A percentile compares a stretch with the other conserved stretches of the same genome.
Evolutionary conservation across 2,888 invertebrate species (phyloP).

Genomic region (Nephrotoma guestfalica): DNA sequence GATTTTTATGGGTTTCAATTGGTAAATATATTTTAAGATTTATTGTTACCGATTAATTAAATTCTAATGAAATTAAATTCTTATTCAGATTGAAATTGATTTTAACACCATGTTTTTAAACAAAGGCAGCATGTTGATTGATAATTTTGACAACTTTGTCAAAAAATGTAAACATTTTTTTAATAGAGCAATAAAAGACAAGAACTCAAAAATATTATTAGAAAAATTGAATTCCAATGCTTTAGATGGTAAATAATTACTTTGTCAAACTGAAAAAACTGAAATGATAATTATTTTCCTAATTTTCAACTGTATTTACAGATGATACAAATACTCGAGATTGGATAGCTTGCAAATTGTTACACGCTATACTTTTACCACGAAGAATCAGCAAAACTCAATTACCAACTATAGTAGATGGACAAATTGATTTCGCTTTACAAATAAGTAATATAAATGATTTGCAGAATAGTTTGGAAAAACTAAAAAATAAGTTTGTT

Average conservation of each 20-base stretch:
- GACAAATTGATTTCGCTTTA: neutral
- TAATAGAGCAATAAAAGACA: neutral
- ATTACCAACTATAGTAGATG: neutral
- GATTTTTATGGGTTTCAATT: neutral
- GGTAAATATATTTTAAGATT: neutral
- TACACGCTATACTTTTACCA: neutral
- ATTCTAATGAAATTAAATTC: too few relatives aligned
- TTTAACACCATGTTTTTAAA: neutral
- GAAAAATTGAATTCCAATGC: neutral
- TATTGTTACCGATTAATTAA: neutral
- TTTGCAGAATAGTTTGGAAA: neutral
- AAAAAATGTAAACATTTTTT: neutral
- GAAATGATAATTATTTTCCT: neutral
- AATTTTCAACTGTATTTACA: neutral
- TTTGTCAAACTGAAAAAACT: too few relatives aligned
- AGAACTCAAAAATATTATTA: neutral
- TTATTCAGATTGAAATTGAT: neutral
- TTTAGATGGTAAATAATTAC: neutral
- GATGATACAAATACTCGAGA: neutral
- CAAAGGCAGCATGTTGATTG: neutral
- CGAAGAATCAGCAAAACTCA: neutral
- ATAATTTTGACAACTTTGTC: neutral
- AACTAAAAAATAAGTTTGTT: neutral
- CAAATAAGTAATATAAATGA: neutral
- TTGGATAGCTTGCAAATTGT: neutral